These are phyloP conservation scores for Pegea sp. DNA, from an alignment of 23 tunicate species.

Conservation along the genomic window DNA sequence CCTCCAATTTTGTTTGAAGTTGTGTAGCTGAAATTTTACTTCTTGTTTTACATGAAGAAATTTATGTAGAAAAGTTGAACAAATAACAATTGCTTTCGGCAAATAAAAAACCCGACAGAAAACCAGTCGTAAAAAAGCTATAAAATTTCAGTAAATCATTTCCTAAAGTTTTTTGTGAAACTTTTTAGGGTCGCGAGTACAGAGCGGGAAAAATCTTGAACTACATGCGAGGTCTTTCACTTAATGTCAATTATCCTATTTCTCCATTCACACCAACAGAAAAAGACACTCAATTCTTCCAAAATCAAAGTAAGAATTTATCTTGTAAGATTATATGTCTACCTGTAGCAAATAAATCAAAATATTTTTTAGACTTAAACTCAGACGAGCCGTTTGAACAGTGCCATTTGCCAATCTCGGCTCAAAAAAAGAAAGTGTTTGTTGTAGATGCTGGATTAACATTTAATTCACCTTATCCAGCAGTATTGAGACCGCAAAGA, in stretches of 20 bases:
- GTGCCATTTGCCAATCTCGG: slow-evolving; percentile 29
- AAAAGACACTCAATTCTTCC: slow-evolving; percentile 3
- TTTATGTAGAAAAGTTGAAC: neutral
- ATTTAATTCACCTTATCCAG: slow-evolving; percentile 64
- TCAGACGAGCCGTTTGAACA: slow-evolving; percentile 26
- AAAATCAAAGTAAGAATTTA: too few species aligned
- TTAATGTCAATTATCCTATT: slow-evolving; percentile 28
- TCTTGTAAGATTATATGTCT: too few species aligned
- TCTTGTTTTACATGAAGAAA: too few species aligned
- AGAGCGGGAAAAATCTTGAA: slow-evolving; percentile 62
- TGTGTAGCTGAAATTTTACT: too few species aligned
- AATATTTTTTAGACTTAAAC: neutral
- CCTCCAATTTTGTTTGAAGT: too few species aligned
- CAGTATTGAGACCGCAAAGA: slow-evolving; percentile 55
- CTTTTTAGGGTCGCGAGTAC: slow-evolving; percentile 38
- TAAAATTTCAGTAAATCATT: neutral
- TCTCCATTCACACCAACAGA: slow-evolving; percentile 43
- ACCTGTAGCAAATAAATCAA: too few species aligned
- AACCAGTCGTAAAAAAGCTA: slow-evolving; percentile 1
- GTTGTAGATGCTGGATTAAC: slow-evolving; percentile 70
- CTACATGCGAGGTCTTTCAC: slow-evolving; percentile 56
- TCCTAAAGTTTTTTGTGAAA: neutral
- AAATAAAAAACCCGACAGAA: too few species aligned
- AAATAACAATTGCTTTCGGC: too few species aligned
- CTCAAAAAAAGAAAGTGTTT: slow-evolving; percentile 31